Evolutionary conservation across 1,140 invertebrate genomes (phyloP), one percentile per base, ranked within the genome.

Genomic region (Brachionus calyciflorus): DNA sequence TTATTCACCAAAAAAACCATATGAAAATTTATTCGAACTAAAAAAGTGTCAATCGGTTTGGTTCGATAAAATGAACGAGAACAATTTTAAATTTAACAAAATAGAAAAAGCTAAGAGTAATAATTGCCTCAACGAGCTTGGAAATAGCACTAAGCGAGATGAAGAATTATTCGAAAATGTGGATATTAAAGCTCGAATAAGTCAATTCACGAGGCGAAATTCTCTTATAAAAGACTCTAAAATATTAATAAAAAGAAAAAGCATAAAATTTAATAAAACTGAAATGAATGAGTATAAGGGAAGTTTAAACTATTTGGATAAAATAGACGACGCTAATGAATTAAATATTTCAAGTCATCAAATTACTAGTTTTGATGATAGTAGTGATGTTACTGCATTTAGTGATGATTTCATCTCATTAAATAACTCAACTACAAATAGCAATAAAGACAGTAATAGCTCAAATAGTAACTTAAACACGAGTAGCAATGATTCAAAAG

Each of bases 291-390:
- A 65, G 19, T 65, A 44, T 9, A 65, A 65, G 30, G 60, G 60
- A 65, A 65, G 60, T 40, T 14, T 65, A n/a, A 65, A 65, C 44
- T 65, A 26, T 44, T 65, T 65, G 21, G 60, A 65, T 26, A 65
- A 41, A 65, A 44, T 65, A 65, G 37, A 65, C 17, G 55, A 60
- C 9, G 28, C 9, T 30, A 65, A 44, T 65, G 40, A 65, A 44
- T 19, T 24, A 1, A 63, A 63, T 21, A 9, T 44, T 14, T 41
- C 19, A 37, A 65, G 10, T 19, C 40, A 1, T 37, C n/a, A n/a
- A 28, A 65, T 24, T 30, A 21, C 7, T 4, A 65, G 21, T 28
- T 44, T 44, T 12, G 60, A 65, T 44, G 60, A 65, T 24, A 65
- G 17, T 30, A 63, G 60, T 44, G 60, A 24, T 44, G 24, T 9